Conservation (phyloP, 2,888 invertebrate genomes). For the Drosophila kuntzei region DNA sequence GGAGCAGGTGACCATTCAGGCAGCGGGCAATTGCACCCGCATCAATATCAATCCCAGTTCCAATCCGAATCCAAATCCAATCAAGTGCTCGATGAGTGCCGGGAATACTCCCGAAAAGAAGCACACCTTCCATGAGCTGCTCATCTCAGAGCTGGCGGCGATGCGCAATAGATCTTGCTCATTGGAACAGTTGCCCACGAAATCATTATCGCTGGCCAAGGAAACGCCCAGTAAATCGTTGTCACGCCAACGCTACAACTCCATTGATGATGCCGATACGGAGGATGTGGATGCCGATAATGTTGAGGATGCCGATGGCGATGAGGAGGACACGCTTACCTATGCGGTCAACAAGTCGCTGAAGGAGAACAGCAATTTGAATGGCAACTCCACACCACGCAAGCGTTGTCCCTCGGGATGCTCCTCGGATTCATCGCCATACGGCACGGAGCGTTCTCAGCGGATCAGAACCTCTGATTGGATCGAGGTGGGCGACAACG, state of each 20-base stretch:
- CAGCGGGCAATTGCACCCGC: constrained; percentile 77
- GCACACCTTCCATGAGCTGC: constrained; percentile 88
- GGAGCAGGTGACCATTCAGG: constrained; percentile 63
- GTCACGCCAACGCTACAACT: constrained; percentile 72
- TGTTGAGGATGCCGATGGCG: constrained; percentile 79
- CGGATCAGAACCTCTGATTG: constrained; percentile 86
- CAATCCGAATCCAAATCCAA: constrained; percentile 7
- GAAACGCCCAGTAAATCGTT: constrained; percentile 50
- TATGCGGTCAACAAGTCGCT: constrained; percentile 73
- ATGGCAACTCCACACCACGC: constrained; percentile 68
- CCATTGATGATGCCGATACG: constrained; percentile 72
- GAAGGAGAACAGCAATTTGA: constrained; percentile 57
- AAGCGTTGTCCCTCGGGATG: constrained; percentile 85
- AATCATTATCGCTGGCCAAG: constrained; percentile 43
- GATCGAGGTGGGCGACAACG: constrained; percentile 87
- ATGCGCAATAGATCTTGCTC: constrained; percentile 87
- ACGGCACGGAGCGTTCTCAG: constrained; percentile 84
- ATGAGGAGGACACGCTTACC: constrained; percentile 69
- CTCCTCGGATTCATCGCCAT: constrained; percentile 85
- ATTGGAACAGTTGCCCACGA: constrained; percentile 81
- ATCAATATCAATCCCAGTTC: constrained; percentile 72
- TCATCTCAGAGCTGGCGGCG: constrained; percentile 89
- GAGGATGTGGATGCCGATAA: constrained; percentile 82
- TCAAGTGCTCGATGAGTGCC: constrained; percentile 66
- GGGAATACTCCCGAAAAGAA: constrained; percentile 84